A percentile compares a stretch with the other conserved stretches of the same genome.
Evolutionary conservation across 1,140 invertebrate species (phyloP).

Genomic region (Tribolium madens): DNA sequence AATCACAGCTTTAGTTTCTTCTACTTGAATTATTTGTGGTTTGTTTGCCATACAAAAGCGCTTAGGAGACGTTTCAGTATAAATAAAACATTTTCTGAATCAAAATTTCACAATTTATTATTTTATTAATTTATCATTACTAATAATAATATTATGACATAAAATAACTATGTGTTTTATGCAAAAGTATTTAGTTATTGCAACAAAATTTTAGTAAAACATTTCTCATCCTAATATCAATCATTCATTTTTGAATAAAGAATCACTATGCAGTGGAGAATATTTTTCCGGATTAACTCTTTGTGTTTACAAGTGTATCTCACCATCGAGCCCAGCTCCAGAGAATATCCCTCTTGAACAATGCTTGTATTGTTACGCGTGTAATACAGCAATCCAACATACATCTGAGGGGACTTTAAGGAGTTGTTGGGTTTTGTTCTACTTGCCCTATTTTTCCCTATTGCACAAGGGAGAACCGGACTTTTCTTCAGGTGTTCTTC

Average conservation of each 20-base stretch:
- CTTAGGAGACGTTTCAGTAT: not conserved
- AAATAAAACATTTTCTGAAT: not conserved
- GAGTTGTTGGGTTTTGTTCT: constrained; percentile 33
- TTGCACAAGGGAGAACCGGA: constrained; percentile 2
- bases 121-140: no score
- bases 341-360: constrained; percentile 34
- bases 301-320: constrained; percentile 38
- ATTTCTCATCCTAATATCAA: no score
- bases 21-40: not conserved
- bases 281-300: constrained; percentile 18
- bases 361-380: constrained; percentile 36
- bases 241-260: no score
- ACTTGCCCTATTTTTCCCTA: constrained; percentile 14
- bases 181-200: no score
- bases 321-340: not conserved
- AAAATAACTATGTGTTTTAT: no score
- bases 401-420: constrained; percentile 10
- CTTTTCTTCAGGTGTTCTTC: constrained; percentile 34
- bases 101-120: no score
- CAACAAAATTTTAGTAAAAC: not conserved
- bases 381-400: constrained; percentile 36
- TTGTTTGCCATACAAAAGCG: not conserved
- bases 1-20: not conserved
- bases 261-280: not conserved
- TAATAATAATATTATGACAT: no score